A percentile compares a stretch with the other conserved stretches of the same genome.
Conservation (phyloP, 2,113 vertebrate genomes). For the Dendropsophus ebraccatus region DNA sequence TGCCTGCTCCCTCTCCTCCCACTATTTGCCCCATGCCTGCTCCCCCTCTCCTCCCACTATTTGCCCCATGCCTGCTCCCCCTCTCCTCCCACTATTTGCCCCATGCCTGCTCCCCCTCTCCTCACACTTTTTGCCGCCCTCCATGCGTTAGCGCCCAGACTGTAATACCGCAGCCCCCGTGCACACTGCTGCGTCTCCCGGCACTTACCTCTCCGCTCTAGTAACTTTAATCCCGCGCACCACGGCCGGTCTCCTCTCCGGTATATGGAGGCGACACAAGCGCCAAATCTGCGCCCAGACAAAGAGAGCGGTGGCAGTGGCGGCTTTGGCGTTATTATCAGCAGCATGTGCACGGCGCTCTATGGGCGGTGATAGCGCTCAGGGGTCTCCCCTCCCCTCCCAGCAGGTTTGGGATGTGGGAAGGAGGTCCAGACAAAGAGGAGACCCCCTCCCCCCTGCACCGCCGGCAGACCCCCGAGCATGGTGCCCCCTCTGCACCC, state of each 20-base stretch:
- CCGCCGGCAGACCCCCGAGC: not conserved
- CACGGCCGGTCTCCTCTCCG: not conserved
- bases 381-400: constrained; percentile 38
- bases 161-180: too few species aligned
- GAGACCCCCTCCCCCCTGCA: not conserved
- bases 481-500: not conserved
- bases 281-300: constrained; percentile 40
- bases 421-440: constrained; percentile 47
- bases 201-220: not conserved
- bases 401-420: constrained; percentile 43
- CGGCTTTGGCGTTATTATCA: too few species aligned
- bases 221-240: not conserved
- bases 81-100: too few species aligned
- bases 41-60: too few species aligned
- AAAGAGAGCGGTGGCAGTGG: constrained; percentile 36
- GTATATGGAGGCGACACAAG: constrained; percentile 20
- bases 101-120: too few species aligned
- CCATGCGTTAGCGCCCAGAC: not conserved
- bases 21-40: too few species aligned
- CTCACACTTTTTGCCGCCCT: too few species aligned
- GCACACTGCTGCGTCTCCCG: not conserved
- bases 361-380: not conserved
- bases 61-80: too few species aligned
- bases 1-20: too few species aligned
- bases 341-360: not conserved